These are phyloP conservation scores for Rafetus swinhoei DNA, from an alignment of 2,113 vertebrate species.

Conservation along the genomic window DNA sequence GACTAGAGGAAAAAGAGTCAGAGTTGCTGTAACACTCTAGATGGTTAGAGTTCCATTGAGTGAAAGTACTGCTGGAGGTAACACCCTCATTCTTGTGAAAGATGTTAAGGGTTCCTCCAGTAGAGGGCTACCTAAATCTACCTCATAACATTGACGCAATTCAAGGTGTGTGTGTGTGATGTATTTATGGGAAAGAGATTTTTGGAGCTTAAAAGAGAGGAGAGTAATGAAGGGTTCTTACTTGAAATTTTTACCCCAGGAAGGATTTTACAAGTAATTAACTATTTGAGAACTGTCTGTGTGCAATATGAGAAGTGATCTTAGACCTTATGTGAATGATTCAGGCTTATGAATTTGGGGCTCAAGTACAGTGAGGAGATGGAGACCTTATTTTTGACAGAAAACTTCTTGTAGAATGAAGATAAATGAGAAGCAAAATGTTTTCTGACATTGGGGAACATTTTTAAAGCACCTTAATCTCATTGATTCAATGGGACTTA, in stretches of 20 bases:
- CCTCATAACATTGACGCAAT: neutral
- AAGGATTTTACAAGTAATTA: neutral
- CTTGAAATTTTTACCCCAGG: neutral
- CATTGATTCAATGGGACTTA: neutral
- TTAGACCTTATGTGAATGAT: neutral
- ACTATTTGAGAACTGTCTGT: neutral
- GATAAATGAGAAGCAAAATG: neutral
- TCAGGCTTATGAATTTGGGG: neutral
- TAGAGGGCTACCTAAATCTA: rapidly evolving
- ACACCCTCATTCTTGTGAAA: neutral
- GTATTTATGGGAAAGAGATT: neutral
- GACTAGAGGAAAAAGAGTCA: neutral
- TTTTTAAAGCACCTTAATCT: neutral
- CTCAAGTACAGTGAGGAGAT: neutral
- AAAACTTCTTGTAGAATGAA: neutral
- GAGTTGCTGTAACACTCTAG: neutral
- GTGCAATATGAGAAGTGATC: neutral
- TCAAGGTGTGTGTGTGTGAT: neutral
- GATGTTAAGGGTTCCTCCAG: neutral
- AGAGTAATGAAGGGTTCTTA: neutral
- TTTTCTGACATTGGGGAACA: neutral
- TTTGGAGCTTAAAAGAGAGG: neutral
- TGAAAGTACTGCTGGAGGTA: neutral
- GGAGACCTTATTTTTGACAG: neutral
- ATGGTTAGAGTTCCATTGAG: neutral